Evolutionary conservation across 1,140 invertebrate genomes (phyloP), one percentile per base, ranked within the genome.

Genomic region (Pseudobourletiella spinata): DNA sequence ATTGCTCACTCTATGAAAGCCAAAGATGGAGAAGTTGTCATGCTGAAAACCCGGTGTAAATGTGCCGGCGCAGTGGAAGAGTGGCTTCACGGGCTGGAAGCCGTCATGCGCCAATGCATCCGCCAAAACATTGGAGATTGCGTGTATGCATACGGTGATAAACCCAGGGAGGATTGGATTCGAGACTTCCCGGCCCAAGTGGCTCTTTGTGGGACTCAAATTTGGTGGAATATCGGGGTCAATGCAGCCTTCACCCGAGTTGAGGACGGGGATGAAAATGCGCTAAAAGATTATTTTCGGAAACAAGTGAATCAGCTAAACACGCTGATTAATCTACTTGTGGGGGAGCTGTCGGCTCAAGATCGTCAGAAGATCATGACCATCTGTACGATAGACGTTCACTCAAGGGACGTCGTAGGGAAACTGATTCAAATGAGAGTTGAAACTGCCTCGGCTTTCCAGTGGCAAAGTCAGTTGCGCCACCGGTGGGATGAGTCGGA

Each of bases 311-410:
- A 25, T 43, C 93, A 97, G 76, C 77, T 97, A 44, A 95, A 92
- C 74, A 86, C 87, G 22, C 78, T 98, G 51, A 97, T 98, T 71
- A 84, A 84, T 8, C 78, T 95, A 65, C 76, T 98, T 57, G 80
- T 97, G 54, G 92, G 92, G 25, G 89, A 95, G 72, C 77, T 97
- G 26, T 86, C 81, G 24, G 86, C 86, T 73, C 87, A 89, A 73
- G 90, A 96, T 75, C 81, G 95, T 43, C 94, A 97, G 75, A 97
- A 97, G 78, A 91, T 98, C 63, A 97, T 97, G 92, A 97, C 95
- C 0, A 93, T 98, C 72, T 97, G 94, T 76, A 97, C 94, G 2
- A 95, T 98, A 73, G 95, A 98, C 75, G 94, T 91, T 1, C 88
- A 91, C 76, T 92, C 91, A 1, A 82, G 95, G 75, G 93, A 97